These are phyloP conservation scores for Trypoxylus dichotomus DNA, from an alignment of 1,140 invertebrate species.

Conservation along the genomic window DNA sequence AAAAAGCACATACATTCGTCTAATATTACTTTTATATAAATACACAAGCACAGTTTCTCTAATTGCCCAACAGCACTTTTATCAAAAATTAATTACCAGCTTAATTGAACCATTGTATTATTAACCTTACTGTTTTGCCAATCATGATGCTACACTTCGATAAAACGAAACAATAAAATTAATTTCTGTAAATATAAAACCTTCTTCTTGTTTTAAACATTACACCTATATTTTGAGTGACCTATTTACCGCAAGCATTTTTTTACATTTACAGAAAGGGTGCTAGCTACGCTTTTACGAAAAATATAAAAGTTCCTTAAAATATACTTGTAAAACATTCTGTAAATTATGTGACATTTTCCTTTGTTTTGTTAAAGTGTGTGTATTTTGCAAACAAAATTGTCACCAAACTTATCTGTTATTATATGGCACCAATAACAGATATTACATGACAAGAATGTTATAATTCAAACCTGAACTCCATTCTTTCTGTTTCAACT, in stretches of 20 bases:
- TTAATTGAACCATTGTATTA: background rate
- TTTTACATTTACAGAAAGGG: background rate
- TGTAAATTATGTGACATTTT: background rate
- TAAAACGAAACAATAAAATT: slow-evolving; percentile 24
- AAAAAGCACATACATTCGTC: no score
- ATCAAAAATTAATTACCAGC: no score
- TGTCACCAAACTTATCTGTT: background rate
- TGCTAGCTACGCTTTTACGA: background rate
- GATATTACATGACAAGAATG: background rate
- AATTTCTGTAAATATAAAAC: no score
- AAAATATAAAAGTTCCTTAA: background rate
- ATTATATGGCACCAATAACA: background rate
- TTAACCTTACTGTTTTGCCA: background rate
- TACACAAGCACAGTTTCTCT: background rate
- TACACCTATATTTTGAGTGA: no score
- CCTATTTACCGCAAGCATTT: no score
- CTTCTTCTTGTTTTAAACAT: no score
- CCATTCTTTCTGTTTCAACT: background rate
- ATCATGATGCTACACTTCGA: background rate
- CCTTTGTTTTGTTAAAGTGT: no score
- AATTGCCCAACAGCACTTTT: background rate
- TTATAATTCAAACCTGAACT: slow-evolving; percentile 3
- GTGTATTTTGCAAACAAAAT: background rate
- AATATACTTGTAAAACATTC: background rate
- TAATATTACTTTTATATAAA: background rate